Conservation (phyloP, 2,888 invertebrate genomes). For the Seira musarum region DNA sequence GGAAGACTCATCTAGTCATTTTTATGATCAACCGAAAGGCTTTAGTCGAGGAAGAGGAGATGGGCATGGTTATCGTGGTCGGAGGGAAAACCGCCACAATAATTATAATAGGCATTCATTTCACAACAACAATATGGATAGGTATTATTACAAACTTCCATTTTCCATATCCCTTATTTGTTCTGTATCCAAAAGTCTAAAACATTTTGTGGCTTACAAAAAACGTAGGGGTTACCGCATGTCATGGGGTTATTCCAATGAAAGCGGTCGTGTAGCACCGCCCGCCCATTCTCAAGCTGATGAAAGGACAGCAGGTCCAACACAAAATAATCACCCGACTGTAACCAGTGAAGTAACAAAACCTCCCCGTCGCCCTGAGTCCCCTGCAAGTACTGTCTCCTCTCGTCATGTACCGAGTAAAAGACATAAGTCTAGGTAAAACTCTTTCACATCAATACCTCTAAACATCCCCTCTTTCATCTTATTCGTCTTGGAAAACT, state of each 20-base stretch:
- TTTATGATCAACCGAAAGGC: conserved; percentile 70
- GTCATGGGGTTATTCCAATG: conserved; percentile 68
- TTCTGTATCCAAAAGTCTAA: background rate
- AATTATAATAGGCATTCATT: conserved; percentile 68
- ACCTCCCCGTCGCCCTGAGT: conserved; percentile 68
- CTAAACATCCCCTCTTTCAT: too few species aligned
- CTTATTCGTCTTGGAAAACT: too few species aligned
- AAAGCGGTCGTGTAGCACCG: conserved; percentile 67
- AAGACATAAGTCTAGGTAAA: conserved; percentile 69
- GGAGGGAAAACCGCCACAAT: conserved; percentile 67
- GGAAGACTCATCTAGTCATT: conserved; percentile 70
- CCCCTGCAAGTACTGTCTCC: conserved; percentile 69
- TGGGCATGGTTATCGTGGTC: conserved; percentile 69
- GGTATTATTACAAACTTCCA: conserved; percentile 26
- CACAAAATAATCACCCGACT: conserved; percentile 64
- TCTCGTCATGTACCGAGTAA: conserved; percentile 69
- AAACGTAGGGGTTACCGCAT: conserved; percentile 65
- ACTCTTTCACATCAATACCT: too few species aligned
- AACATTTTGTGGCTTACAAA: background rate
- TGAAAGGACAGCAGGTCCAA: conserved; percentile 66
- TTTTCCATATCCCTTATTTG: conserved; percentile 8
- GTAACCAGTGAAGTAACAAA: conserved; percentile 67
- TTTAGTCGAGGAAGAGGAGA: conserved; percentile 70
- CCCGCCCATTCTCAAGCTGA: conserved; percentile 67
- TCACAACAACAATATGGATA: conserved; percentile 67